Conservation (phyloP, 2,113 vertebrate genomes). For the Bostrychus sinensis region DNA sequence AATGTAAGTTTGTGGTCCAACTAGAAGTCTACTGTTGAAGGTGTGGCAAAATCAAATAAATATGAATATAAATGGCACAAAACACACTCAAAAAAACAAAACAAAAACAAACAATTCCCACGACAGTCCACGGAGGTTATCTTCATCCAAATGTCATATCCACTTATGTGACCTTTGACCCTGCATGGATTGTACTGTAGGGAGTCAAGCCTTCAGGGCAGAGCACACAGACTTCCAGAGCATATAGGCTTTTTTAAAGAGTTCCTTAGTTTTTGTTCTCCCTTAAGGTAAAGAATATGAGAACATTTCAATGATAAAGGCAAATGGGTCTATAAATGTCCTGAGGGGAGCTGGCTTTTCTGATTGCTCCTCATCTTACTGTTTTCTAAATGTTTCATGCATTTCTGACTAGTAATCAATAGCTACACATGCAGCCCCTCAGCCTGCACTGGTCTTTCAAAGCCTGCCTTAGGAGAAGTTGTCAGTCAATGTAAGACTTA, state of each 20-base stretch:
- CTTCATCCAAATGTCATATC: constrained; percentile 43
- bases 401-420: constrained; percentile 82
- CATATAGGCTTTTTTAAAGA: constrained; percentile 33
- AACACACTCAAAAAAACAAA: constrained; percentile 44
- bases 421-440: constrained; percentile 74
- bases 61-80: constrained; percentile 54
- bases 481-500: constrained; percentile 67
- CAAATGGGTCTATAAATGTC: constrained; percentile 77
- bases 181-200: constrained; percentile 37
- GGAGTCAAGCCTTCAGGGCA: constrained; percentile 52
- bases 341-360: constrained; percentile 70
- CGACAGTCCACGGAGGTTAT: constrained; percentile 40
- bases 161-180: constrained; percentile 64
- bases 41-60: constrained; percentile 37
- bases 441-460: constrained; percentile 58
- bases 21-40: background rate
- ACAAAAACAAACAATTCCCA: constrained; percentile 35
- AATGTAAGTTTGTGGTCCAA: constrained; percentile 8
- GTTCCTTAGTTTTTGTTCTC: constrained; percentile 51
- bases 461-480: constrained; percentile 62
- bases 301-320: constrained; percentile 71
- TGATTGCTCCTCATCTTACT: constrained; percentile 75
- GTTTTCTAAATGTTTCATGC: constrained; percentile 78
- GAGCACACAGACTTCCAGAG: constrained; percentile 41
- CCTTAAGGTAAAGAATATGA: constrained; percentile 57